Percentiles rank a stretch among this genome's conserved stretches.
phyloP scores from a whole-genome alignment of 1,140 invertebrate genomes.

The Harlomillsia oculata region DNA sequence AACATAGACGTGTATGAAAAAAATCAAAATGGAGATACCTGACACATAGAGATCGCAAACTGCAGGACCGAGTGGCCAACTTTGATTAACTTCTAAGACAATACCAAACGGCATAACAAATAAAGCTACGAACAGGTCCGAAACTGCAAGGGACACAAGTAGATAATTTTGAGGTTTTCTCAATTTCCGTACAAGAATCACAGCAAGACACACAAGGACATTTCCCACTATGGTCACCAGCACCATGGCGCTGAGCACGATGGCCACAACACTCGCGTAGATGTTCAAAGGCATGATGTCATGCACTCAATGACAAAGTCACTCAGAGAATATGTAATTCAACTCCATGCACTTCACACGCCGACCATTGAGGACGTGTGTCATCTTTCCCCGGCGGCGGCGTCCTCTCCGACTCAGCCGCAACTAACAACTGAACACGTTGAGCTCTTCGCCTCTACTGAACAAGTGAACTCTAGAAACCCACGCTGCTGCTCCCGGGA shows the following conservation, averaged over 20 bases:
- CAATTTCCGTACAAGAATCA: conserved; percentile 75
- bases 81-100: conserved; percentile 24
- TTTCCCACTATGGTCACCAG: conserved; percentile 77
- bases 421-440: no score
- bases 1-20: no score
- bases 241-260: conserved; percentile 57
- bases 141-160: conserved; percentile 78
- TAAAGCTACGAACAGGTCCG: conserved; percentile 61
- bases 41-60: conserved; percentile 33
- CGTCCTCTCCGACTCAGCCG: no score
- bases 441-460: no score
- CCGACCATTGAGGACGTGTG: no score
- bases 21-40: conserved; percentile 9
- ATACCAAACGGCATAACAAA: conserved; percentile 58
- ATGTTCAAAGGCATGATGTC: background rate
- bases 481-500: no score
- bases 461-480: no score
- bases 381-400: no score
- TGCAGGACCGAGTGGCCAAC: conserved; percentile 19
- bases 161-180: conserved; percentile 56
- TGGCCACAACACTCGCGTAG: conserved; percentile 2
- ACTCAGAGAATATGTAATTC: no score
- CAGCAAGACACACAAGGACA: conserved; percentile 71
- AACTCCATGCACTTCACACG: no score
- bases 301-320: background rate